Base-by-base conservation (phyloP, 2,888 invertebrate species). In the Pollenia labialis region DNA sequence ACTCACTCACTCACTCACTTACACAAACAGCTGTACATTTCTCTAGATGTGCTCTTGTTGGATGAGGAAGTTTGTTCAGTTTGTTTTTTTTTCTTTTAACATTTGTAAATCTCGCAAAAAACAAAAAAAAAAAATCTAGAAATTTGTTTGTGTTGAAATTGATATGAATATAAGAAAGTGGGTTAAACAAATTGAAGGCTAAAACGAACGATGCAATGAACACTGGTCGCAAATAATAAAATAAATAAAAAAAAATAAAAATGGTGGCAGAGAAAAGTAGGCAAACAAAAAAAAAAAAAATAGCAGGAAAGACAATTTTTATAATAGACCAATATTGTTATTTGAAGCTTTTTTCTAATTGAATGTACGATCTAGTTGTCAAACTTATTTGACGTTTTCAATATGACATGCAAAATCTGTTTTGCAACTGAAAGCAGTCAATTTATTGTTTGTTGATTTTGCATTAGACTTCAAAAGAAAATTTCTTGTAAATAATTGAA, bases 111-210 rank as follows among this genome's bases (percentile, higher is more conserved):
- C 77, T 74, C 18, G 72, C 76, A 66, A 50, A 74, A 46, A n/a
- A 66, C 16, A 56, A 84, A 72, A 66, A 69, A 23, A 14, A 64
- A 16, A 74, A 48, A 18, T 16, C 4, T 11, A 16, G 71, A 60
- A 50, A 16, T 12, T 76, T 77, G 44, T 82, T 77, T 72, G 66
- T 79, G 66, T 60, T 85, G 82, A 77, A 85, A 77, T 82, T 85
- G 82, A 85, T 85, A 81, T 85, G 82, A 82, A 82, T 60, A 82
- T 68, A 80, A 74, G 54, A 85, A 85, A 85, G 84, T 85, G 84
- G 84, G 84, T 85, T 85, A 80, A 85, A 64, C 79, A 85, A 85
- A 85, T 80, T 85, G 84, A 85, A 85, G 84, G 79, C 79, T 66
- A 52, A 66, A 69, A 75, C 52, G 48, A 71, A 50, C 23, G 11